phyloP scores from a whole-genome alignment of 2,797 vertebrate species.

The Gymnothorax reevesii region DNA sequence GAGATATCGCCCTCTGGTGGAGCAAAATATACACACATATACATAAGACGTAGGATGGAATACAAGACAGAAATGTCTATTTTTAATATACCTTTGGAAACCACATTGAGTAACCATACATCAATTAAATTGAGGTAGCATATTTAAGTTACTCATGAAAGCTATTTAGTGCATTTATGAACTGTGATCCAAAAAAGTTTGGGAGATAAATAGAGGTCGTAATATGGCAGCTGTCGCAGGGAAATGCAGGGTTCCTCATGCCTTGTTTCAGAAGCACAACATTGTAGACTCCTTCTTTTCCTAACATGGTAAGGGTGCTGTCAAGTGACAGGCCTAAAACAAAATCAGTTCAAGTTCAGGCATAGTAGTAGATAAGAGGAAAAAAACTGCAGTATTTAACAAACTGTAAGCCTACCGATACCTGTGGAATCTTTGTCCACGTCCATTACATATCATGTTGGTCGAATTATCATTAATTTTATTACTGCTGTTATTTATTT shows the following conservation, averaged over 20 bases:
- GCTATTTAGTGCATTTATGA: too few species aligned
- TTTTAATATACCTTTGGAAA: not conserved
- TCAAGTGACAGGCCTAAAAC: not conserved
- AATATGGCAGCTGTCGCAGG: not conserved
- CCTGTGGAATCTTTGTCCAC: too few species aligned
- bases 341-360: not conserved
- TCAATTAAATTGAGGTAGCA: not conserved
- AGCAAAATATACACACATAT: not conserved
- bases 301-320: not conserved
- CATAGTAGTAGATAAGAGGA: not conserved
- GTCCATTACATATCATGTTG: too few species aligned
- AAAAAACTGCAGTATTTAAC: not conserved
- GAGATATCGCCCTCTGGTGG: slow-evolving; percentile 32
- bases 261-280: too few species aligned
- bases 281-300: not conserved
- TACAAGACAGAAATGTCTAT: not conserved
- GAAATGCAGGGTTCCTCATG: not conserved
- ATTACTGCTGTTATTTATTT: too few species aligned
- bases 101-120: not conserved
- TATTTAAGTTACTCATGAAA: too few species aligned
- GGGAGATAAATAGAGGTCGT: not conserved
- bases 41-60: too few species aligned
- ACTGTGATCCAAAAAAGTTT: not conserved
- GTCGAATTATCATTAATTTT: too few species aligned
- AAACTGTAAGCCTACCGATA: too few species aligned